These are phyloP conservation scores for Chrysolina oricalcia DNA, from an alignment of 2,888 invertebrate genomes.

Conservation along the genomic window DNA sequence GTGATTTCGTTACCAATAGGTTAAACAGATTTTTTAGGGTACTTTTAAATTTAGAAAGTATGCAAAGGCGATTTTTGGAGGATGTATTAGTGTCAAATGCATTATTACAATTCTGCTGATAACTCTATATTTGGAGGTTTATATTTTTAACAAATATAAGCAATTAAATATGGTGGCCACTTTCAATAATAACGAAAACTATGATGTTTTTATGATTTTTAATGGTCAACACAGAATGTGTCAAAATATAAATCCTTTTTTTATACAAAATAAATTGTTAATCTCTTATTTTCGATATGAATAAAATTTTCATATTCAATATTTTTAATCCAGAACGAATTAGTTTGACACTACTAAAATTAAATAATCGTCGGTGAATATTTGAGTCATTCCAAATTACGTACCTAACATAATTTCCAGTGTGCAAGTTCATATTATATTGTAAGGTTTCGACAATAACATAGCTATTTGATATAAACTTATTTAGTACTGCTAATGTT, in stretches of 20 bases:
- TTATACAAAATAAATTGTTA: too few species aligned
- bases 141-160: too few species aligned
- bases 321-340: too few species aligned
- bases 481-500: slow-evolving; percentile 70
- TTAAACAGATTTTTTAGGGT: slow-evolving; percentile 57
- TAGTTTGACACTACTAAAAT: not conserved
- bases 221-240: too few species aligned
- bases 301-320: not conserved
- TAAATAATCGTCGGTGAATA: slow-evolving; percentile 39
- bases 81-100: not conserved
- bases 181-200: too few species aligned
- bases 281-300: not conserved
- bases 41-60: slow-evolving; percentile 37
- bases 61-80: slow-evolving; percentile 36
- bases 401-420: slow-evolving; percentile 71
- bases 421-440: slow-evolving; percentile 68
- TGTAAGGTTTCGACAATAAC: slow-evolving; percentile 72
- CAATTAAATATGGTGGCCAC: too few species aligned
- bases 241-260: too few species aligned
- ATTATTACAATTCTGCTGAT: too few species aligned
- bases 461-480: slow-evolving; percentile 72
- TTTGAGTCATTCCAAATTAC: slow-evolving; percentile 71
- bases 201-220: too few species aligned
- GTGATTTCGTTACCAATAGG: slow-evolving; percentile 68
- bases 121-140: too few species aligned